These are phyloP conservation scores for Pollenia angustigena DNA, from an alignment of 2,888 invertebrate genomes.

Conservation along the genomic window DNA sequence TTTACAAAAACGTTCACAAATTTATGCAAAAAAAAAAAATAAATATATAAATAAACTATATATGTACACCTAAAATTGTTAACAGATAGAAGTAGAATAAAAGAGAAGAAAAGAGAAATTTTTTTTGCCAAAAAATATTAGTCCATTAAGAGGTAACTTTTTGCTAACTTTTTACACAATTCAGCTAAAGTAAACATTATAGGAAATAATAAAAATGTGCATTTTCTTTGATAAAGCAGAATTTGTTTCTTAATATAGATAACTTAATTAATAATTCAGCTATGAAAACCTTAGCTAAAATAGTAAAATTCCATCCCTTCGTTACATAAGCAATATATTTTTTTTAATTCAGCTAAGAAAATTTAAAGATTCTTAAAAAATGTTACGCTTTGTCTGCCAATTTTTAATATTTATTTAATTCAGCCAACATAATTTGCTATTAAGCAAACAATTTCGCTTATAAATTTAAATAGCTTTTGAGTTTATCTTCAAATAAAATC, in stretches of 20 bases:
- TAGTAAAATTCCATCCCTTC: too few relatives aligned
- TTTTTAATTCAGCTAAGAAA: background rate
- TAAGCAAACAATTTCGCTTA: background rate
- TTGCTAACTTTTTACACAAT: background rate
- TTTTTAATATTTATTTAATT: background rate
- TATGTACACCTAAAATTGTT: background rate
- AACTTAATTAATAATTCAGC: too few relatives aligned
- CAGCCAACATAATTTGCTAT: background rate
- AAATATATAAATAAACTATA: conserved; percentile 11
- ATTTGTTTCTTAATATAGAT: too few relatives aligned
- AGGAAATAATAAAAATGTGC: too few relatives aligned
- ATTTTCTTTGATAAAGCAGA: too few relatives aligned
- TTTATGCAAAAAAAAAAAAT: background rate
- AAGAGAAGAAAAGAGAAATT: background rate
- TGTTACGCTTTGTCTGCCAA: too few relatives aligned
- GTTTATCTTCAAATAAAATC: too few relatives aligned
- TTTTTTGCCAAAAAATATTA: background rate
- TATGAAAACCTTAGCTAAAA: too few relatives aligned
- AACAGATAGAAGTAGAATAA: background rate
- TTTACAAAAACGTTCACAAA: too few relatives aligned
- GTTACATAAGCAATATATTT: too few relatives aligned
- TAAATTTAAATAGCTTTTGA: background rate
- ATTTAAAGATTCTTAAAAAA: too few relatives aligned
- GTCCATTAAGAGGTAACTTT: background rate
- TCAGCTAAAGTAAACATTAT: too few relatives aligned